phyloP scores from a whole-genome alignment of 2,113 vertebrate species.

The Mohoua ochrocephala region DNA sequence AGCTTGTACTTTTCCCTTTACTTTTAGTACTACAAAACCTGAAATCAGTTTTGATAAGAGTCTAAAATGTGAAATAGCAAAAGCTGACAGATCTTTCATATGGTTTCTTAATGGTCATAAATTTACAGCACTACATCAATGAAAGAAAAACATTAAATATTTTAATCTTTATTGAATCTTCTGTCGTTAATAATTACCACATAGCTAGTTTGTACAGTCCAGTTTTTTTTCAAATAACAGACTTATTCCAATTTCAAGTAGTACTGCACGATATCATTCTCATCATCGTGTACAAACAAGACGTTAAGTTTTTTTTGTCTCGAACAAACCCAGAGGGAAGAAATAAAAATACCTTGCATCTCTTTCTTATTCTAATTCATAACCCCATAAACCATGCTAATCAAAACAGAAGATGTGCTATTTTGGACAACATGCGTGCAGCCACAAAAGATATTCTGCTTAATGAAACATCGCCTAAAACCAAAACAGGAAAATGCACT shows the following conservation, averaged over 20 bases:
- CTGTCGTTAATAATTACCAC: slow-evolving; percentile 60
- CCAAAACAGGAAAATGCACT: not conserved
- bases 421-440: not conserved
- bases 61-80: slow-evolving; percentile 56
- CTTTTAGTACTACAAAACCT: slow-evolving; percentile 37
- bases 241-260: slow-evolving; percentile 21
- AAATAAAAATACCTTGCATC: not conserved
- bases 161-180: slow-evolving; percentile 62
- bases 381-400: not conserved
- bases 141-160: slow-evolving; percentile 69
- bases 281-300: not conserved
- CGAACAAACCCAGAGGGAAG: slow-evolving; percentile 9
- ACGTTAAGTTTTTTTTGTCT: not conserved
- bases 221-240: slow-evolving; percentile 8
- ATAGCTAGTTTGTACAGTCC: slow-evolving; percentile 11
- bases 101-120: slow-evolving; percentile 67
- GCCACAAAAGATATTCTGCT: not conserved
- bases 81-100: slow-evolving; percentile 55
- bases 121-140: slow-evolving; percentile 66
- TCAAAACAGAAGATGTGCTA: not conserved
- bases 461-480: not conserved
- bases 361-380: not conserved
- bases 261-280: not conserved
- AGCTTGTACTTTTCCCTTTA: slow-evolving; percentile 42
- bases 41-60: slow-evolving; percentile 55